Evolutionary conservation across 2,797 vertebrate genomes (phyloP).

Genomic region (Acanthopagrus latus): DNA sequence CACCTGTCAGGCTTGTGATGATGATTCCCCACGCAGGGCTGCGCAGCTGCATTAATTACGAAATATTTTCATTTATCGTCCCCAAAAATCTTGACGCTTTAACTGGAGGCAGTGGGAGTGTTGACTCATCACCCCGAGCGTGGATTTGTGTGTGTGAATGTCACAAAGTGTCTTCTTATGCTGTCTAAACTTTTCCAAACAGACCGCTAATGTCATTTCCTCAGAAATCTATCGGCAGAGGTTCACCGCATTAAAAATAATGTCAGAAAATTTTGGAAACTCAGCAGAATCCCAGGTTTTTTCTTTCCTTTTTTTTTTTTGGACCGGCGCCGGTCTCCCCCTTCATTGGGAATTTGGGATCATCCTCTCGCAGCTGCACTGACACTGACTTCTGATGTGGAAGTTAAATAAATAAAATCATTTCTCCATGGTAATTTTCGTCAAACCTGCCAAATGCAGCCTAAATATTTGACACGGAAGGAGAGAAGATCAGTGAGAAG

Average conservation of each 20-base stretch:
- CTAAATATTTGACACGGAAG: slow-evolving; percentile 87
- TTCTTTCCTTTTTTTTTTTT: background rate
- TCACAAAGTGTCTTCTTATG: slow-evolving; percentile 10
- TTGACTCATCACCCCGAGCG: slow-evolving; percentile 44
- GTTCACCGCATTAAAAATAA: slow-evolving; percentile 39
- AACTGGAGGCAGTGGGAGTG: slow-evolving; percentile 12
- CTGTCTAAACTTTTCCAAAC: slow-evolving; percentile 20
- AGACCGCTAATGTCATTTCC: slow-evolving; percentile 14
- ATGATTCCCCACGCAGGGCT: slow-evolving; percentile 31
- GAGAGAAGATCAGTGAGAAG: slow-evolving; percentile 82
- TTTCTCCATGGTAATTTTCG: slow-evolving; percentile 81
- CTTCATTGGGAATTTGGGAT: slow-evolving; percentile 39
- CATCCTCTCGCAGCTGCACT: slow-evolving; percentile 38
- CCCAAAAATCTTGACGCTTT: slow-evolving; percentile 18
- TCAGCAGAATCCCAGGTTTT: slow-evolving; percentile 59
- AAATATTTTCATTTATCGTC: slow-evolving; percentile 41
- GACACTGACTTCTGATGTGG: slow-evolving; percentile 67
- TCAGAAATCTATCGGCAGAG: slow-evolving; percentile 27
- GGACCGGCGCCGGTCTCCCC: slow-evolving; percentile 23
- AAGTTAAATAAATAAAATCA: slow-evolving; percentile 81
- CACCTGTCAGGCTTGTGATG: slow-evolving; percentile 38
- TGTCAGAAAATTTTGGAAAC: slow-evolving; percentile 33
- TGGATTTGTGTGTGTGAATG: slow-evolving; percentile 14
- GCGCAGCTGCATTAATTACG: slow-evolving; percentile 51
- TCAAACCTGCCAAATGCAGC: slow-evolving; percentile 85